These are phyloP conservation scores for Lysandra coridon DNA, from an alignment of 2,888 invertebrate genomes.

Conservation along the genomic window DNA sequence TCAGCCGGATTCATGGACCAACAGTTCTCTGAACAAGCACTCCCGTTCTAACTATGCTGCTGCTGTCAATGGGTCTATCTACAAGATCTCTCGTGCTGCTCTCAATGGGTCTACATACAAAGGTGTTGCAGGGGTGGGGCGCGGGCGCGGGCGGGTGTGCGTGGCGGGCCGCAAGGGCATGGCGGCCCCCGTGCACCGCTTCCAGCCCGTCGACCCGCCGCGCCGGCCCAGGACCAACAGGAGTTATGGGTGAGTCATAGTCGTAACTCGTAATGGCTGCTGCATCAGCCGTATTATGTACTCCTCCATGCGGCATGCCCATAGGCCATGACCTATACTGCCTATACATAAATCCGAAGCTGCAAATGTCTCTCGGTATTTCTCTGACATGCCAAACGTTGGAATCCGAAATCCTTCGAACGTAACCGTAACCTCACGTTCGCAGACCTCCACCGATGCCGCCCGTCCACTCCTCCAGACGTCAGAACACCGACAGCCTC, in stretches of 20 bases:
- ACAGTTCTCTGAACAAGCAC: constrained; percentile 1
- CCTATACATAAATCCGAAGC: no score
- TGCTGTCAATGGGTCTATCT: background rate
- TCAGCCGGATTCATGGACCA: background rate
- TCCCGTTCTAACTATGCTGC: background rate
- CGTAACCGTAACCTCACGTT: background rate
- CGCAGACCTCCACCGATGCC: constrained; percentile 59
- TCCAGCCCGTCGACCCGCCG: constrained; percentile 82
- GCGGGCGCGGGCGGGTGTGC: constrained; percentile 62
- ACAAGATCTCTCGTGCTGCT: background rate
- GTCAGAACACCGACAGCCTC: constrained; percentile 65
- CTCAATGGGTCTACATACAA: background rate
- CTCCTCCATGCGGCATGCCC: no score
- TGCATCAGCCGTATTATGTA: no score
- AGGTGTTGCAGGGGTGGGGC: constrained; percentile 48
- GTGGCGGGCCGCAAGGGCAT: constrained; percentile 83
- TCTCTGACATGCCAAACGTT: no score
- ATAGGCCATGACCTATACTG: no score
- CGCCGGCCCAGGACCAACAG: constrained; percentile 65
- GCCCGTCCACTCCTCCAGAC: constrained; percentile 57
- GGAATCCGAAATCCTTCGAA: no score
- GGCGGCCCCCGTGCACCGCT: constrained; percentile 86
- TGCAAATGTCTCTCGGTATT: no score
- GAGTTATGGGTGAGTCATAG: constrained; percentile 52
- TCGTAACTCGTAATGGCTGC: no score